These are phyloP conservation scores for Haemorhous mexicanus DNA, from an alignment of 2,113 vertebrate species.

Conservation along the genomic window DNA sequence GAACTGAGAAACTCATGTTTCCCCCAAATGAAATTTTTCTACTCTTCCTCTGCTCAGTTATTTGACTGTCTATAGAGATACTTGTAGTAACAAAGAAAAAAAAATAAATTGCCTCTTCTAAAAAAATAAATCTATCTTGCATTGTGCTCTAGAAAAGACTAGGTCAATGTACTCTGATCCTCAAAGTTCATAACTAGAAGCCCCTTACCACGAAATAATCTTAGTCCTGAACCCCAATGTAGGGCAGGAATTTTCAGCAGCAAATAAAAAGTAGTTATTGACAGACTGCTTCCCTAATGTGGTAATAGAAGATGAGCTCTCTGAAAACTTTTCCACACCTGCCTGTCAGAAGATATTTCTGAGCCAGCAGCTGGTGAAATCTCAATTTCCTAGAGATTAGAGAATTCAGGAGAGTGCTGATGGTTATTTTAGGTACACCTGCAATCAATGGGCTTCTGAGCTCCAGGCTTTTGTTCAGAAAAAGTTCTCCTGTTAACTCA, in stretches of 20 bases:
- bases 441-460: slow-evolving; percentile 8
- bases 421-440: slow-evolving; percentile 8
- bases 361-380: not conserved
- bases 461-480: slow-evolving; percentile 8
- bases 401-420: not conserved
- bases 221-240: not conserved
- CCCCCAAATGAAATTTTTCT: not conserved
- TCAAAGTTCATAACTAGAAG: not conserved
- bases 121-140: slow-evolving; percentile 39
- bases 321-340: not conserved
- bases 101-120: slow-evolving; percentile 14
- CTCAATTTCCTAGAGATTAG: not conserved
- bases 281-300: not conserved
- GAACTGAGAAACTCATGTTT: not conserved
- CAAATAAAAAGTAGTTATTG: not conserved
- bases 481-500: not conserved
- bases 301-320: not conserved
- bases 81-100: not conserved
- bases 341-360: not conserved
- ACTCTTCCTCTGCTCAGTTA: slow-evolving; percentile 21
- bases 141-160: slow-evolving; percentile 38
- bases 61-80: slow-evolving; percentile 20
- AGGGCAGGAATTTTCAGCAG: slow-evolving; percentile 19
- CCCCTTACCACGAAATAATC: slow-evolving; percentile 11
- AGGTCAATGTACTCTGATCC: not conserved